Percentiles rank a stretch among this genome's conserved stretches.
Evolutionary conservation across 1,140 invertebrate genomes (phyloP).

Genomic region (Lerema accius): DNA sequence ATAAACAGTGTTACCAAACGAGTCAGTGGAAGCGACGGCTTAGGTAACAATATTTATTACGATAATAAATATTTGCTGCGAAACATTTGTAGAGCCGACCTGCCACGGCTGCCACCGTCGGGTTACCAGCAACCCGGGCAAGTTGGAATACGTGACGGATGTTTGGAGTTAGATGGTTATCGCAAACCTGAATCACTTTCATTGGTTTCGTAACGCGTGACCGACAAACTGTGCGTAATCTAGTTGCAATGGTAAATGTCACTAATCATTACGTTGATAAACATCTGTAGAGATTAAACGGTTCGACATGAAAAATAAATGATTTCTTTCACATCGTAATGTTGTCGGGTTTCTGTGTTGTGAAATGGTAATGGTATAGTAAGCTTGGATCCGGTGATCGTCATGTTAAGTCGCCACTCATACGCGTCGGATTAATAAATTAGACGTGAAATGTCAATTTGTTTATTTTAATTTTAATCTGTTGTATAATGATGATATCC

Average conservation of each 20-base stretch:
- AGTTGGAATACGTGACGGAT: neutral
- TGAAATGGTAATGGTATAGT: neutral
- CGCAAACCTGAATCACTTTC: neutral
- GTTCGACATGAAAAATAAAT: constrained; percentile 1
- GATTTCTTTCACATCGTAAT: neutral
- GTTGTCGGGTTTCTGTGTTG: neutral
- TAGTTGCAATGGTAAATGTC: neutral
- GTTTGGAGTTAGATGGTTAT: neutral
- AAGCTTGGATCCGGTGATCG: neutral
- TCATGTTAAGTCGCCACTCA: neutral
- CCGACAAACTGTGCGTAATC: neutral
- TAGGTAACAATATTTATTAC: neutral
- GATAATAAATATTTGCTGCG: neutral
- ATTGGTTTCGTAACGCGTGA: neutral
- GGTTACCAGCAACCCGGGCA: neutral
- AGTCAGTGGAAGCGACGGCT: neutral
- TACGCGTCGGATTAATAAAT: neutral
- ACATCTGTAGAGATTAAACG: neutral
- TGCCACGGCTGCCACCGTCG: neutral
- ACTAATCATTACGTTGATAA: neutral
- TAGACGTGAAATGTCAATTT: neutral
- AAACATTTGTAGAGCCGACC: neutral
- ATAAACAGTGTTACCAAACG: constrained; percentile 1
- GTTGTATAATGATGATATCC: too few species aligned
- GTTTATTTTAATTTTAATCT: too few species aligned